A percentile compares a stretch with the other conserved stretches of the same genome.
phyloP scores from a whole-genome alignment of 1,140 invertebrate species.

The Drosophila repleta region DNA sequence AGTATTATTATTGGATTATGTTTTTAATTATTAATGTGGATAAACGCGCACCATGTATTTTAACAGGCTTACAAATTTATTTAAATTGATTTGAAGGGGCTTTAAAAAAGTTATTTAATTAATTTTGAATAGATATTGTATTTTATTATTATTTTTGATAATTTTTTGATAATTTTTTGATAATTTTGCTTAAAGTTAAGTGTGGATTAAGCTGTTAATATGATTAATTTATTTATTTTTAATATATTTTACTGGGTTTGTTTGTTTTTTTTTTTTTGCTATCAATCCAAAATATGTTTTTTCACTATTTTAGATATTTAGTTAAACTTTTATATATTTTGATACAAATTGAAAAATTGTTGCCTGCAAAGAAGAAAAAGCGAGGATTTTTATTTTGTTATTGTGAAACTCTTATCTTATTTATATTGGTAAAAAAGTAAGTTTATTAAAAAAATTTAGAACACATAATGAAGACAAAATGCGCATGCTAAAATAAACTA shows the following conservation, averaged over 20 bases:
- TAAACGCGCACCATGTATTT: background rate
- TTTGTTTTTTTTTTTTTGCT: background rate
- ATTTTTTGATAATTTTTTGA: too few relatives aligned
- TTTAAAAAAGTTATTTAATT: background rate
- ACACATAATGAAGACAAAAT: too few relatives aligned
- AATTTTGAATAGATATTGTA: background rate
- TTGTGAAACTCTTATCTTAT: too few relatives aligned
- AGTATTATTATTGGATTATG: background rate
- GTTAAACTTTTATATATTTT: background rate
- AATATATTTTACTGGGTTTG: background rate
- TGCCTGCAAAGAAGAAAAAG: conserved; percentile 26
- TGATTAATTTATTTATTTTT: background rate
- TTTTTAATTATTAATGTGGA: background rate
- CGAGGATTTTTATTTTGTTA: too few relatives aligned
- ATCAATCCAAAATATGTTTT: background rate
- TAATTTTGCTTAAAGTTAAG: background rate
- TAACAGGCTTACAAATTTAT: background rate
- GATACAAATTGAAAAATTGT: conserved; percentile 2
- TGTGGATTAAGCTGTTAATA: background rate
- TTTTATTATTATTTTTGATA: background rate
- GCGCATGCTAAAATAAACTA: too few relatives aligned
- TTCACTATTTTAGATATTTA: background rate
- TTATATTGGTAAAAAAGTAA: too few relatives aligned
- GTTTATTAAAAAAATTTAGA: too few relatives aligned
- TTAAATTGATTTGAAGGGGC: background rate